Evolutionary conservation across 2,797 vertebrate species (phyloP).

Genomic region (Cebuella pygmaea): DNA sequence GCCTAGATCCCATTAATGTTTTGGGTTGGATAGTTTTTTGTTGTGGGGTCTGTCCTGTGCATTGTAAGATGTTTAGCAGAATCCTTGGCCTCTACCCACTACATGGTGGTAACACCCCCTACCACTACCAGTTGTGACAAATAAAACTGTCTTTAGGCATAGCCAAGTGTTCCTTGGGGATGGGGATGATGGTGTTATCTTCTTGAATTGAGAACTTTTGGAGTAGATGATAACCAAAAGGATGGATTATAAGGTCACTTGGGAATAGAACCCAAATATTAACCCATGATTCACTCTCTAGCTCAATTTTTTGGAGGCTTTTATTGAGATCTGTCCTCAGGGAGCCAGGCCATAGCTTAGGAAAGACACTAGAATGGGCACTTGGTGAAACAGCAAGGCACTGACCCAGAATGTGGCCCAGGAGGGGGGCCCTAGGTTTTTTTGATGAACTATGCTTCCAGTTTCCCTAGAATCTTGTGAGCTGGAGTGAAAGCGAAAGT

Average conservation of each 20-base stretch:
- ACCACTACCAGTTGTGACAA: neutral
- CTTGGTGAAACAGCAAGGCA: neutral
- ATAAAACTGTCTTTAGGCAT: neutral
- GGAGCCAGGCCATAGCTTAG: neutral
- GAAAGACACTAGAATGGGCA: neutral
- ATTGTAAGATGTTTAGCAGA: neutral
- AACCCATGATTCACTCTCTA: neutral
- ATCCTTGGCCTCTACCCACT: neutral
- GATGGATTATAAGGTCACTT: neutral
- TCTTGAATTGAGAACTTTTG: neutral
- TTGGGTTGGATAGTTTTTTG: neutral
- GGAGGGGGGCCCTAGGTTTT: neutral
- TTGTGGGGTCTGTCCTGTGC: neutral
- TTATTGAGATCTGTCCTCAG: neutral
- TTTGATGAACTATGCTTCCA: neutral
- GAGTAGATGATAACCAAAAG: neutral
- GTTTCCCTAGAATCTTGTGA: neutral
- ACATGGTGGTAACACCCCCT: neutral
- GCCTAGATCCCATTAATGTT: neutral
- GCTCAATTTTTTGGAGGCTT: conserved; percentile 1
- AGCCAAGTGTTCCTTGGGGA: neutral
- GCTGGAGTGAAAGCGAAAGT: conserved; percentile 45
- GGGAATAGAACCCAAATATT: neutral
- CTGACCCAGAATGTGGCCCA: neutral
- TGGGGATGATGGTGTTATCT: neutral